These are phyloP conservation scores for Blomia tropicalis DNA, from an alignment of 2,888 invertebrate species.

Conservation along the genomic window DNA sequence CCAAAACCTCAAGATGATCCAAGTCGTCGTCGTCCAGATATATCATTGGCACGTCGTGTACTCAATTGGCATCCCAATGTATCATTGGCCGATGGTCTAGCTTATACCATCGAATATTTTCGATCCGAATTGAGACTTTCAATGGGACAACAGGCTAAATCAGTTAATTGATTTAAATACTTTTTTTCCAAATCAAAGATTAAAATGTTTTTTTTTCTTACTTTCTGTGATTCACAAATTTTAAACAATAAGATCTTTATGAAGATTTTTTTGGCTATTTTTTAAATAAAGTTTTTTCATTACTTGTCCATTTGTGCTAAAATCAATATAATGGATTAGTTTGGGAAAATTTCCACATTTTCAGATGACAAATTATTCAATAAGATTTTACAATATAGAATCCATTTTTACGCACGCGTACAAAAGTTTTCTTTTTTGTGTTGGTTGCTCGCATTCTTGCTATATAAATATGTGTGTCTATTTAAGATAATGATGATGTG, in stretches of 20 bases:
- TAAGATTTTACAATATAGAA: too few relatives aligned
- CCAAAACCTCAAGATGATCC: slow-evolving; percentile 91
- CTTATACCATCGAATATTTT: slow-evolving; percentile 84
- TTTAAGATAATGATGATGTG: too few relatives aligned
- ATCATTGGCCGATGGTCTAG: slow-evolving; percentile 63
- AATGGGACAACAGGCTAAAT: neutral
- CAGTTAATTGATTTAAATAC: neutral
- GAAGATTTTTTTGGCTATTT: neutral
- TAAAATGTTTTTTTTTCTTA: neutral
- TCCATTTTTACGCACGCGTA: too few relatives aligned
- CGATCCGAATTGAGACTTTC: slow-evolving; percentile 31
- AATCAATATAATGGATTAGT: too few relatives aligned
- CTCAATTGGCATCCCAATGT: slow-evolving; percentile 86
- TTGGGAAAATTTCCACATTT: too few relatives aligned
- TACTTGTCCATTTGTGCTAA: too few relatives aligned
- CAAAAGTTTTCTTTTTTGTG: too few relatives aligned
- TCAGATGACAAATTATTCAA: too few relatives aligned
- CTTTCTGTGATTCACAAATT: neutral
- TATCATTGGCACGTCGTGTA: slow-evolving; percentile 62
- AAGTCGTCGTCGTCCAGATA: slow-evolving; percentile 80
- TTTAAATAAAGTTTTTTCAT: neutral
- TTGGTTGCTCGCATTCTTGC: too few relatives aligned
- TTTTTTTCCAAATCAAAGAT: neutral
- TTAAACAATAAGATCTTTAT: neutral
- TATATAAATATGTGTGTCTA: too few relatives aligned